Evolutionary conservation across 2,113 vertebrate genomes (phyloP).

Genomic region (Sigmodon hispidus): DNA sequence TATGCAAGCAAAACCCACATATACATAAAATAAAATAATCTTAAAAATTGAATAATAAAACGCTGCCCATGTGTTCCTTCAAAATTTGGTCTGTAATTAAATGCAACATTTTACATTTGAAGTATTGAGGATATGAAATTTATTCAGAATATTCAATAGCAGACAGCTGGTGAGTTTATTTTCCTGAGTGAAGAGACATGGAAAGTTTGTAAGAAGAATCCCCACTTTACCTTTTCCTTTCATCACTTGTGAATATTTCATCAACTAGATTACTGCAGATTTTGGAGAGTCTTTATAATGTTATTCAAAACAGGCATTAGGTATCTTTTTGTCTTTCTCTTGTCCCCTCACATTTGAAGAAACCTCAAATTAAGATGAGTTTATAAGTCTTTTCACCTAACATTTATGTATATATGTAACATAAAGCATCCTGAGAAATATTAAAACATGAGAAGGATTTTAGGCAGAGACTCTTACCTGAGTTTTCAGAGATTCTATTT

Average conservation of each 20-base stretch:
- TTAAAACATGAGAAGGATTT: background rate
- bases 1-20: background rate
- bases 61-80: background rate
- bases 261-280: background rate
- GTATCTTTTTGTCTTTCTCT: background rate
- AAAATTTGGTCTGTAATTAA: slow-evolving; percentile 19
- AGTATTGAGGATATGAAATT: background rate
- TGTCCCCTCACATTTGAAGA: background rate
- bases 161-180: slow-evolving; percentile 25
- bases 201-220: background rate
- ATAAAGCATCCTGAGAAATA: background rate
- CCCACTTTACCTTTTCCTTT: slow-evolving; percentile 40
- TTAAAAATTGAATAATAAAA: background rate
- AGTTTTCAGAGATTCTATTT: background rate
- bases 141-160: background rate
- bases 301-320: background rate
- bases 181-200: background rate
- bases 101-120: slow-evolving; percentile 15
- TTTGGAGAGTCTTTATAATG: slow-evolving; percentile 43
- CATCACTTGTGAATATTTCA: slow-evolving; percentile 45
- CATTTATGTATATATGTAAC: background rate
- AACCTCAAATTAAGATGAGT: slow-evolving; percentile 9
- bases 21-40: background rate
- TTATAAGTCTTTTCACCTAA: slow-evolving; percentile 42
- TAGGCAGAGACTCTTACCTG: background rate